These are phyloP conservation scores for Discoglossus pictus DNA, from an alignment of 2,797 vertebrate species.

Conservation along the genomic window DNA sequence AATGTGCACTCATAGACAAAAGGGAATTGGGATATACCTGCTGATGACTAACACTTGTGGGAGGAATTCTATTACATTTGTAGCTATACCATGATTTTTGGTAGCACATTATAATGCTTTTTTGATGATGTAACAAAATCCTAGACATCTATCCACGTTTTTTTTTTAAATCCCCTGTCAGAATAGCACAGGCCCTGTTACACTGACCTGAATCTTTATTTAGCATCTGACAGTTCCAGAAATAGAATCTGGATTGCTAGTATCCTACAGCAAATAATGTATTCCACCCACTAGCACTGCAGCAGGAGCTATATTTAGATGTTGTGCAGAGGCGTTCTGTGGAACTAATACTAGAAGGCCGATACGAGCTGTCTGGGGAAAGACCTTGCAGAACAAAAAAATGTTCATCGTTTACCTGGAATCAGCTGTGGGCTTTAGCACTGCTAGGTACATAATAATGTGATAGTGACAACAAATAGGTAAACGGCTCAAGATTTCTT, in stretches of 20 bases:
- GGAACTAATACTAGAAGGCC: conserved; percentile 10
- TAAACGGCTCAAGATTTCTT: no score
- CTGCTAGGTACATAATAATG: no score
- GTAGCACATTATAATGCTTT: no score
- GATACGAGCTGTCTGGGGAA: conserved; percentile 2
- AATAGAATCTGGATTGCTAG: conserved; percentile 61
- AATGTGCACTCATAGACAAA: no score
- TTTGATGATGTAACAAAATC: no score
- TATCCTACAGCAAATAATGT: conserved; percentile 56
- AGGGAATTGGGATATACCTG: no score
- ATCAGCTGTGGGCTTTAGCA: no score
- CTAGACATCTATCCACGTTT: not conserved
- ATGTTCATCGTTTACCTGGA: not conserved
- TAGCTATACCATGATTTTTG: no score
- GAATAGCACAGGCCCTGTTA: conserved; percentile 46
- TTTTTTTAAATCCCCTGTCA: not conserved
- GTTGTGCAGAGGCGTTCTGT: conserved; percentile 52
- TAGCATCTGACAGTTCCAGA: conserved; percentile 64
- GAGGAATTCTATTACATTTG: no score
- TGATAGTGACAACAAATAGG: no score
- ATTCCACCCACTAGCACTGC: conserved; percentile 56
- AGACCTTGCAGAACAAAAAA: conserved; percentile 16
- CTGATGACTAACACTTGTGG: no score
- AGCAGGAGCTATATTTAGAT: conserved; percentile 63
- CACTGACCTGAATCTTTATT: conserved; percentile 59